A percentile compares a stretch with the other conserved stretches of the same genome.
Evolutionary conservation across 2,888 invertebrate species (phyloP).

Genomic region (Rotaria magnacalcarata): DNA sequence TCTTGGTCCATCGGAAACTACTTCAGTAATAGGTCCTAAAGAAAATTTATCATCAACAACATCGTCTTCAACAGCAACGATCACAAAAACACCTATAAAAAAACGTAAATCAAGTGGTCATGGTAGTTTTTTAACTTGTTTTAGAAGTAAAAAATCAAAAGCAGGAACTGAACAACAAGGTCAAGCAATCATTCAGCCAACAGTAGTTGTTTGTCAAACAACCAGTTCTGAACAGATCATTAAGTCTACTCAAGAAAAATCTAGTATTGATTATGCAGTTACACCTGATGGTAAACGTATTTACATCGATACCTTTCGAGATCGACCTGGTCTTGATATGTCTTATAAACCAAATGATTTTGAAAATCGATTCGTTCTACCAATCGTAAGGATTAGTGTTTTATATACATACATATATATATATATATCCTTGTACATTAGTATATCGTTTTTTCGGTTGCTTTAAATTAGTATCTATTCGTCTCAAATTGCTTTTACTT

Average conservation of each 20-base stretch:
- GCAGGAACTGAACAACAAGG: background rate
- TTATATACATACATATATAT: no score
- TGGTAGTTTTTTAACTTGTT: background rate
- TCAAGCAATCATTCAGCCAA: background rate
- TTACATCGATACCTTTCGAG: conserved; percentile 17
- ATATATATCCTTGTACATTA: no score
- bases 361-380: background rate
- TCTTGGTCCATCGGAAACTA: background rate
- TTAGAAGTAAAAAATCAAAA: conserved; percentile 24
- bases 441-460: no score
- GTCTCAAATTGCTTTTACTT: background rate
- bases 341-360: background rate
- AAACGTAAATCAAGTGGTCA: conserved; percentile 30
- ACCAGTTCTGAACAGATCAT: background rate
- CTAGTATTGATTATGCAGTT: background rate
- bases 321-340: conserved; percentile 30
- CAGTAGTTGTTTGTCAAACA: background rate
- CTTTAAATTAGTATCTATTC: no score
- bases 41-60: background rate
- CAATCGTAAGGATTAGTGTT: background rate
- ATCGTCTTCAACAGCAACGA: background rate
- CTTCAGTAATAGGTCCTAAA: background rate
- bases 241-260: background rate
- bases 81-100: background rate
- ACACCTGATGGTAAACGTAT: conserved; percentile 7